Evolutionary conservation across 2,888 invertebrate species (phyloP).

Genomic region (Strigamia maritima): DNA sequence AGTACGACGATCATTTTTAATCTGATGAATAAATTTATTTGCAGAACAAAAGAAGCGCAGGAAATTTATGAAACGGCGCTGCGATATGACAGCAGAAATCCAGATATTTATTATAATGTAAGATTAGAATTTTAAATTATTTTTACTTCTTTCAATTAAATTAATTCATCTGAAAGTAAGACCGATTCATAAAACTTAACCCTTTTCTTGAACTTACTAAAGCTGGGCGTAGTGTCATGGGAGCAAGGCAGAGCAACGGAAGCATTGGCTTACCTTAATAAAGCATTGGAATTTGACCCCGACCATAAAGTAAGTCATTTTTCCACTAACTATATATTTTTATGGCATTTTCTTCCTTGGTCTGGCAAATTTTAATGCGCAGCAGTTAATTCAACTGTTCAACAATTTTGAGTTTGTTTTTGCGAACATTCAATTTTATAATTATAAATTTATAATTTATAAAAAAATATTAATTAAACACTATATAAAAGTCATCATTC

Average conservation of each 20-base stretch:
- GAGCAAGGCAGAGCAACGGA: slow-evolving; percentile 88
- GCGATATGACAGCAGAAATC: slow-evolving; percentile 87
- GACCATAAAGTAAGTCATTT: slow-evolving; percentile 66
- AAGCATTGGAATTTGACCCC: slow-evolving; percentile 86
- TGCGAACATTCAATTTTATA: too few species aligned
- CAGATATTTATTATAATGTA: slow-evolving; percentile 92
- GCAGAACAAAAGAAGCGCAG: slow-evolving; percentile 83
- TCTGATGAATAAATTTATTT: slow-evolving; percentile 41
- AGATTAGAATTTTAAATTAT: not conserved
- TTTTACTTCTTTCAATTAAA: not conserved
- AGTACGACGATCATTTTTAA: not conserved
- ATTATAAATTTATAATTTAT: too few species aligned
- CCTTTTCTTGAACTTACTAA: slow-evolving; percentile 5
- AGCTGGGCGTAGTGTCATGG: slow-evolving; percentile 89
- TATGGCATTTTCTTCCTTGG: not conserved
- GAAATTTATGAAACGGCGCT: slow-evolving; percentile 91
- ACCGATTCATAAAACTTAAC: not conserved
- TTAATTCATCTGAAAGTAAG: not conserved
- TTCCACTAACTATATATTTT: not conserved
- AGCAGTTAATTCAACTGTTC: not conserved
- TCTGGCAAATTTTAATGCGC: not conserved
- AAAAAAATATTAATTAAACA: not conserved
- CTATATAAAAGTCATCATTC: not conserved
- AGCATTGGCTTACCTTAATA: slow-evolving; percentile 86
- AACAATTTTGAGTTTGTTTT: too few species aligned